Conservation (phyloP, 2,888 invertebrate species). For the Melipona beecheii region DNA sequence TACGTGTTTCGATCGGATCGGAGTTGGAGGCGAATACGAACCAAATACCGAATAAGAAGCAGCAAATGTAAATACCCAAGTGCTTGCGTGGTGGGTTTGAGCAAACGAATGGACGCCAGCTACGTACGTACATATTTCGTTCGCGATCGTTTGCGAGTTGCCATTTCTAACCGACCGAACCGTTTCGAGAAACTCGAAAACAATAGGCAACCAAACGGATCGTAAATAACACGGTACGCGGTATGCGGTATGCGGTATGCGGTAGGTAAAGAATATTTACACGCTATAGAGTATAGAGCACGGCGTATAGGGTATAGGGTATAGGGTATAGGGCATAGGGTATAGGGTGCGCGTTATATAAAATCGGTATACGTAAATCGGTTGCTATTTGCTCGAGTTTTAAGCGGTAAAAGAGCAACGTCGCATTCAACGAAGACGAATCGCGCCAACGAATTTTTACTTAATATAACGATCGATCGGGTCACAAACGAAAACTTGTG, state of each 20-base stretch:
- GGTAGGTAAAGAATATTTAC: neutral
- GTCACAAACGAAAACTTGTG: neutral
- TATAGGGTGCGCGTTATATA: neutral
- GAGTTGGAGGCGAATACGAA: neutral
- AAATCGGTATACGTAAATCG: neutral
- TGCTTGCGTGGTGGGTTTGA: neutral
- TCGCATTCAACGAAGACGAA: neutral
- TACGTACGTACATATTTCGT: neutral
- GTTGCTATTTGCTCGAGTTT: neutral
- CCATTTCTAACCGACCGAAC: conserved; percentile 17
- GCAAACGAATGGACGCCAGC: neutral
- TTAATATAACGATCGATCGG: neutral
- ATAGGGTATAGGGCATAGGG: neutral
- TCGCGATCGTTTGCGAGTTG: conserved; percentile 15
- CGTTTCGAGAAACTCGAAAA: conserved; percentile 67
- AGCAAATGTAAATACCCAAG: neutral
- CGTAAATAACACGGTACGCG: conserved; percentile 57
- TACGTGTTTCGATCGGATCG: neutral
- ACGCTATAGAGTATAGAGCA: neutral
- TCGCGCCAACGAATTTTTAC: neutral
- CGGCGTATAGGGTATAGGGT: neutral
- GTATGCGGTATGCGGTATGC: neutral
- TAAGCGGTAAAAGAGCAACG: neutral
- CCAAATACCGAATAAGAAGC: neutral
- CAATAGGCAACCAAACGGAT: conserved; percentile 54